phyloP scores from a whole-genome alignment of 2,797 vertebrate genomes.

The Lagocephalus sceleratus region DNA sequence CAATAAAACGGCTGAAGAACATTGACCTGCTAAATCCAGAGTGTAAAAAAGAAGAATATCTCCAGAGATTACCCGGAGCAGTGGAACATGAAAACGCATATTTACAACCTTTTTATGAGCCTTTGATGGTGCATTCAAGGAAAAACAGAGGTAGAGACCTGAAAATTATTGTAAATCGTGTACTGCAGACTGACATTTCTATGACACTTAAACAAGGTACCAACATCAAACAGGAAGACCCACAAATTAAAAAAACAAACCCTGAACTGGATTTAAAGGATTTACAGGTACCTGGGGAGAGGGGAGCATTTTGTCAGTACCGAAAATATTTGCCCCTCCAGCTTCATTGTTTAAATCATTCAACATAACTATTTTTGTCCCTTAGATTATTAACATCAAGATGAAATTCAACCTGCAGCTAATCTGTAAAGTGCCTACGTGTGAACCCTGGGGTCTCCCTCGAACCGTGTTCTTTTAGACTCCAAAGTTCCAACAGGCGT shows the following conservation, averaged over 20 bases:
- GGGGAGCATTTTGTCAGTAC: not conserved
- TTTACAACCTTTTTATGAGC: not conserved
- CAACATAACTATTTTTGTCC: no score
- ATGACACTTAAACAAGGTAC: no score
- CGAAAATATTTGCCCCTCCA: not conserved
- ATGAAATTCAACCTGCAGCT: no score
- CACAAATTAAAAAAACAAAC: slow-evolving; percentile 21
- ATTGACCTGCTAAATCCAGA: not conserved
- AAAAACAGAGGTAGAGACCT: not conserved
- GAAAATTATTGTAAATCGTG: not conserved
- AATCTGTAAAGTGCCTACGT: no score
- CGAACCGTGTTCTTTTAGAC: no score
- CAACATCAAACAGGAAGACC: not conserved
- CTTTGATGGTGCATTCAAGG: not conserved
- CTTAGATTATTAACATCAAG: no score
- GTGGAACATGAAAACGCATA: not conserved
- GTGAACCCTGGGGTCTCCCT: no score
- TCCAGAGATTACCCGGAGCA: not conserved
- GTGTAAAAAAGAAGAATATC: slow-evolving; percentile 3
- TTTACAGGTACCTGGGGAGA: not conserved
- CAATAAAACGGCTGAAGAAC: not conserved
- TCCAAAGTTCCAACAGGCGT: no score
- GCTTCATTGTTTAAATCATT: no score
- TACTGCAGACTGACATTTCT: no score
- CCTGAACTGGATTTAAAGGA: slow-evolving; percentile 2